Conservation (phyloP, 2,888 invertebrate species). For the Frankliniella fusca region DNA sequence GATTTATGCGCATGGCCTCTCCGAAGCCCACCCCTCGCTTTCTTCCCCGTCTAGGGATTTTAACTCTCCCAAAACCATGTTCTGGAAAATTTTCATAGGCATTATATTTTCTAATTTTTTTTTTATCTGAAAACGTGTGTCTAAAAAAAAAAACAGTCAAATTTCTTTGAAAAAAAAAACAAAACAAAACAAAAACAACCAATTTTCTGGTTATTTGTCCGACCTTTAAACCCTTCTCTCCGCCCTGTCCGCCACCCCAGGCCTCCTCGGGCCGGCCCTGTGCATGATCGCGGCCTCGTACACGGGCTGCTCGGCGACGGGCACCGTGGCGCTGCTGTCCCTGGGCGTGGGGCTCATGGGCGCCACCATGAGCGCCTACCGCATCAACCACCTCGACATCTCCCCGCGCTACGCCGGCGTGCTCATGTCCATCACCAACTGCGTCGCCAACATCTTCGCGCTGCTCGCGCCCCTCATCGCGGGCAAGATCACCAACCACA, state of each 20-base stretch:
- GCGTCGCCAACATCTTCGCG: conserved; percentile 80
- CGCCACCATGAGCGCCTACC: conserved; percentile 78
- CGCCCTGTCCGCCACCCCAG: conserved; percentile 50
- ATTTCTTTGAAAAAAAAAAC: no score
- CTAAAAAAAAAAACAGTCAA: no score
- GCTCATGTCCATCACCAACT: conserved; percentile 87
- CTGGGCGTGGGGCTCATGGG: conserved; percentile 83
- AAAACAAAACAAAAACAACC: no score
- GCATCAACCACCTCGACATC: conserved; percentile 85
- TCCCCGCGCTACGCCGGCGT: conserved; percentile 87
- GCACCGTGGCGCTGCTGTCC: conserved; percentile 73
- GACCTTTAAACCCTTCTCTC: no score
- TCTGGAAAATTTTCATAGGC: no score
- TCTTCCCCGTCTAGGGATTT: no score
- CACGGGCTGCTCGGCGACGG: conserved; percentile 74
- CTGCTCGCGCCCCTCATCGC: conserved; percentile 79
- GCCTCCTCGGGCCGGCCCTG: conserved; percentile 78
- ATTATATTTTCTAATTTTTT: no score
- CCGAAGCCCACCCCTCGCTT: no score
- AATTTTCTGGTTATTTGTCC: no score
- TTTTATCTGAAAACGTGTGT: no score
- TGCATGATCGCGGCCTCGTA: conserved; percentile 77
- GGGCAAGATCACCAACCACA: conserved; percentile 71
- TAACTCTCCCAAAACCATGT: no score
- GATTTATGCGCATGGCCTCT: conserved; percentile 31